Percentiles rank a stretch among this genome's conserved stretches.
Conservation (phyloP, 2,797 vertebrate species). For the Chelon auratus region DNA sequence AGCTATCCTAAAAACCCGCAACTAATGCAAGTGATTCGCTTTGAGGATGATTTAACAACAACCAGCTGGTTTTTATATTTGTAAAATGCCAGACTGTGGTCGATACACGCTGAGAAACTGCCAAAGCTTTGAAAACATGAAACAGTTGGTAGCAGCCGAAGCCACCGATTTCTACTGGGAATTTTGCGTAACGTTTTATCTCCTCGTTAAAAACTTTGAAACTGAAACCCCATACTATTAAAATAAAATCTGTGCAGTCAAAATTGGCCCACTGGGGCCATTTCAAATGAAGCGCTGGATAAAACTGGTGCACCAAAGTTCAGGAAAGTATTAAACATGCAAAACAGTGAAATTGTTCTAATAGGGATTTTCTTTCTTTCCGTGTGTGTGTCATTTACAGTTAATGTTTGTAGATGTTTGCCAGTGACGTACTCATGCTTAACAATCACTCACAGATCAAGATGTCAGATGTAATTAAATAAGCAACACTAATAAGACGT, state of each 20-base stretch:
- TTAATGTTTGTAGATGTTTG: not conserved
- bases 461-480: slow-evolving; percentile 31
- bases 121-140: slow-evolving; percentile 15
- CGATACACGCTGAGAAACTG: not conserved
- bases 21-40: not conserved
- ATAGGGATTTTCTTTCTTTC: not conserved
- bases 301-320: not conserved
- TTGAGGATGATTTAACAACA: slow-evolving; percentile 11
- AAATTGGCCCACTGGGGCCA: not conserved
- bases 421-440: not conserved
- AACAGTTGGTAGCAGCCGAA: slow-evolving; percentile 1
- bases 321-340: not conserved
- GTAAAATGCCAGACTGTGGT: not conserved
- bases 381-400: not conserved
- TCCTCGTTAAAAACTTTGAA: slow-evolving; percentile 29
- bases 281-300: slow-evolving; percentile 1
- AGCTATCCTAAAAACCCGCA: slow-evolving; percentile 13
- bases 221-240: slow-evolving; percentile 3
- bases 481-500: slow-evolving; percentile 23
- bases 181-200: slow-evolving; percentile 28
- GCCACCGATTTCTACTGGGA: not conserved
- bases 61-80: slow-evolving; percentile 2
- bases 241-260: not conserved
- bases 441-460: not conserved
- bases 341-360: not conserved